Conservation (phyloP, 2,888 invertebrate genomes). For the Brachyptera putata region DNA sequence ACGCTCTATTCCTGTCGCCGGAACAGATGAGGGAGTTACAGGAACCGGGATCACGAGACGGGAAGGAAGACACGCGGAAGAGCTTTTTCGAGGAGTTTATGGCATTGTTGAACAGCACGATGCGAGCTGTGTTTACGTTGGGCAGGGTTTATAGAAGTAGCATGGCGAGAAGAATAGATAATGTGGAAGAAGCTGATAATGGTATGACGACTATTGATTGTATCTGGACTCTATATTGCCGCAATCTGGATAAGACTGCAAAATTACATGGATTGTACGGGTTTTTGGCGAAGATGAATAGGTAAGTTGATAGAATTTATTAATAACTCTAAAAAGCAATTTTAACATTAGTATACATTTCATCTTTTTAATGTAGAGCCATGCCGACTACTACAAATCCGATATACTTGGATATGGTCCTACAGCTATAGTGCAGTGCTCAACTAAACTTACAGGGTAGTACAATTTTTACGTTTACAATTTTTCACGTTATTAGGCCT, state of each 20-base stretch:
- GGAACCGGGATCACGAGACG: constrained; percentile 11
- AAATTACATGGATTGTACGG: constrained; percentile 53
- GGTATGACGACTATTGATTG: constrained; percentile 53
- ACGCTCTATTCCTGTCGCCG: constrained; percentile 53
- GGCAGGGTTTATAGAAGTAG: constrained; percentile 51
- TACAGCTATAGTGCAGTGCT: too few relatives aligned
- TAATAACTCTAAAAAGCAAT: too few relatives aligned
- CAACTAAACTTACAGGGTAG: too few relatives aligned
- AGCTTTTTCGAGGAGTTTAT: constrained; percentile 49
- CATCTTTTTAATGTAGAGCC: not conserved
- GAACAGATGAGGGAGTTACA: constrained; percentile 39
- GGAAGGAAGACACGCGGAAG: constrained; percentile 38
- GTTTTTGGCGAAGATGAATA: constrained; percentile 57
- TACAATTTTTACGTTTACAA: too few relatives aligned
- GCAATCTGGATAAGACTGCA: constrained; percentile 52
- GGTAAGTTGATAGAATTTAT: too few relatives aligned
- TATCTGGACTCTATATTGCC: constrained; percentile 56
- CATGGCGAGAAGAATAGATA: constrained; percentile 43
- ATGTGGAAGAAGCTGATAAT: constrained; percentile 42
- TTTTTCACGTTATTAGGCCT: too few relatives aligned
- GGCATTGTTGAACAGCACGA: constrained; percentile 53
- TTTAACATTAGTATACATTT: not conserved
- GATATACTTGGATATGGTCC: too few relatives aligned
- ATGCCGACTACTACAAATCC: too few relatives aligned
- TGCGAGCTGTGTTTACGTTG: constrained; percentile 53